phyloP scores from a whole-genome alignment of 2,888 invertebrate genomes.

The Melipona beecheii region DNA sequence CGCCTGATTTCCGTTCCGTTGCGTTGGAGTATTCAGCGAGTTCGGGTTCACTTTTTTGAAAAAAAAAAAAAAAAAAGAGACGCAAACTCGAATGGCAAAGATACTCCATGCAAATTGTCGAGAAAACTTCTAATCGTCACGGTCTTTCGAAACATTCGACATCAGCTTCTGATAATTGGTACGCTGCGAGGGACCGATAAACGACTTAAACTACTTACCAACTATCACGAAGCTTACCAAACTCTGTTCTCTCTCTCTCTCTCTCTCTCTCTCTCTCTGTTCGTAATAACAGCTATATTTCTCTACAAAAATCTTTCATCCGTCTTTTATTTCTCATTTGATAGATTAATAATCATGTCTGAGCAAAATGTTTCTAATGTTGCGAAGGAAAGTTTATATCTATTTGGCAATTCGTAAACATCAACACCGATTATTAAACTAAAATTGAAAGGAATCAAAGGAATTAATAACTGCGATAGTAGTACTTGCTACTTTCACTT shows the following conservation, averaged over 20 bases:
- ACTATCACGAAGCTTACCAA: conserved; percentile 19
- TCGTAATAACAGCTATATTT: neutral
- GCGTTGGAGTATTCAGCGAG: neutral
- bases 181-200: conserved; percentile 47
- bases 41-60: neutral
- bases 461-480: too few relatives aligned
- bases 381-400: too few relatives aligned
- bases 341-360: neutral
- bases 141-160: neutral
- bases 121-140: neutral
- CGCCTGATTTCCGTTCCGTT: neutral
- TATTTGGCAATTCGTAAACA: too few relatives aligned
- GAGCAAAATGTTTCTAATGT: neutral
- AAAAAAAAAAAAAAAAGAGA: neutral
- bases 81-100: neutral
- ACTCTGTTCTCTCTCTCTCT: neutral
- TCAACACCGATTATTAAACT: too few relatives aligned
- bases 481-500: too few relatives aligned
- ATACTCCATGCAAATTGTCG: neutral
- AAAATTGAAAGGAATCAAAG: too few relatives aligned
- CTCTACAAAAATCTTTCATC: neutral
- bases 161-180: conserved; percentile 40
- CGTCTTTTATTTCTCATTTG: neutral
- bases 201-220: conserved; percentile 47
- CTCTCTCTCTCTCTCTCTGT: neutral